These are phyloP conservation scores for Tinea semifulvella DNA, from an alignment of 2,888 invertebrate genomes.

Conservation along the genomic window DNA sequence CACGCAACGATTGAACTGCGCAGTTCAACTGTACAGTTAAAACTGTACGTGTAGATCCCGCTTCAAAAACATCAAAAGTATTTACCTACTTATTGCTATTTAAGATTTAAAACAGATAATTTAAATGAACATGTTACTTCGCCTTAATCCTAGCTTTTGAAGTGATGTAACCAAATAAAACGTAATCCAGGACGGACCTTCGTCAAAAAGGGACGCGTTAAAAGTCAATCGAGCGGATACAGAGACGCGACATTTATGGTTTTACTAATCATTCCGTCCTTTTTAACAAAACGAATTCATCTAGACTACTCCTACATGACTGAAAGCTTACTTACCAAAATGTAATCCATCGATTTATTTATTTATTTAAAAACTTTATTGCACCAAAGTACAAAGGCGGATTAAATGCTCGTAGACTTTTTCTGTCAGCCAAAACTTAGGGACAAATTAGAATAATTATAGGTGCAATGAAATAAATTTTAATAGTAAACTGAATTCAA, in stretches of 20 bases:
- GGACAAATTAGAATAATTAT: too few relatives aligned
- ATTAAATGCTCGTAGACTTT: too few relatives aligned
- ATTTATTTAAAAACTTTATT: too few relatives aligned
- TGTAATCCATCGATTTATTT: too few relatives aligned
- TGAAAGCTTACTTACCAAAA: too few relatives aligned
- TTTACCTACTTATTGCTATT: background rate
- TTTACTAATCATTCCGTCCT: conserved; percentile 5
- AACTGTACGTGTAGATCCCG: background rate
- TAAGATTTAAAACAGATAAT: background rate
- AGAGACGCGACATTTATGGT: conserved; percentile 12
- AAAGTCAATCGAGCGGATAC: conserved; percentile 25
- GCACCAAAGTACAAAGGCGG: too few relatives aligned
- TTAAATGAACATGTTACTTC: background rate
- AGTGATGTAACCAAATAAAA: conserved; percentile 22
- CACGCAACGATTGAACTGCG: too few relatives aligned
- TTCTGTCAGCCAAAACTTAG: too few relatives aligned
- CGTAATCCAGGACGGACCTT: conserved; percentile 27
- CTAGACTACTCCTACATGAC: too few relatives aligned
- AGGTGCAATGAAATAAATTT: too few relatives aligned
- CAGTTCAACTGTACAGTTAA: background rate
- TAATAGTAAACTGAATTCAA: too few relatives aligned
- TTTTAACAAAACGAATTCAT: background rate
- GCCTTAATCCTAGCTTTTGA: conserved; percentile 7
- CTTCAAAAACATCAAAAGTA: background rate
- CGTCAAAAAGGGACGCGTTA: conserved; percentile 31